These are phyloP conservation scores for Sclerurus mexicanus DNA, from an alignment of 2,113 vertebrate species.

Conservation along the genomic window DNA sequence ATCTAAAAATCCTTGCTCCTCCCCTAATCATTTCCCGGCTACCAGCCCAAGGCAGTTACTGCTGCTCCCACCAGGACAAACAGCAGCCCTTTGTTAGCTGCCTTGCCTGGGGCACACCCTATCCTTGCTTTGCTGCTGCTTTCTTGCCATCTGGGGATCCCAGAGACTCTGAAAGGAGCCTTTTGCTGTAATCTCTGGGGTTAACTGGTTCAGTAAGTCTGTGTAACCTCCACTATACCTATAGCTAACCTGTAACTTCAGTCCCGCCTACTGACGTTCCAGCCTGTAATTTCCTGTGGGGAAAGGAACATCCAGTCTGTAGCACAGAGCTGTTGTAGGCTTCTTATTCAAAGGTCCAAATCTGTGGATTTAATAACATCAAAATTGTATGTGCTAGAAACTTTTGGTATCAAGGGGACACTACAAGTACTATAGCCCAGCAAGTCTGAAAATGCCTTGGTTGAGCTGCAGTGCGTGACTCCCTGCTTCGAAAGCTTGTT, in stretches of 20 bases:
- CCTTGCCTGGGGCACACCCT: background rate
- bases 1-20: background rate
- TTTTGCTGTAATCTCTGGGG: background rate
- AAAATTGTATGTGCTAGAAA: background rate
- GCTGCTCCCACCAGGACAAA: conserved; percentile 2
- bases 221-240: background rate
- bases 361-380: background rate
- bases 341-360: background rate
- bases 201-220: background rate
- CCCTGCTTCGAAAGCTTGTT: background rate
- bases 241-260: background rate
- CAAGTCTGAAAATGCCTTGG: background rate
- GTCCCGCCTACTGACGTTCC: background rate
- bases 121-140: background rate
- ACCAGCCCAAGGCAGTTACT: background rate
- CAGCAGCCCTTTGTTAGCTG: conserved; percentile 47
- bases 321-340: background rate
- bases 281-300: background rate
- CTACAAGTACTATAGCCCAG: background rate
- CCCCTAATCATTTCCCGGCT: background rate
- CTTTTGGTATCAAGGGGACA: background rate
- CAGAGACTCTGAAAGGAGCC: background rate
- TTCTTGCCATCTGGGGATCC: background rate
- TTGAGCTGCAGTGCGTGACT: background rate
- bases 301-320: background rate